phyloP scores from a whole-genome alignment of 2,888 invertebrate species.

The Apoderus coryli region DNA sequence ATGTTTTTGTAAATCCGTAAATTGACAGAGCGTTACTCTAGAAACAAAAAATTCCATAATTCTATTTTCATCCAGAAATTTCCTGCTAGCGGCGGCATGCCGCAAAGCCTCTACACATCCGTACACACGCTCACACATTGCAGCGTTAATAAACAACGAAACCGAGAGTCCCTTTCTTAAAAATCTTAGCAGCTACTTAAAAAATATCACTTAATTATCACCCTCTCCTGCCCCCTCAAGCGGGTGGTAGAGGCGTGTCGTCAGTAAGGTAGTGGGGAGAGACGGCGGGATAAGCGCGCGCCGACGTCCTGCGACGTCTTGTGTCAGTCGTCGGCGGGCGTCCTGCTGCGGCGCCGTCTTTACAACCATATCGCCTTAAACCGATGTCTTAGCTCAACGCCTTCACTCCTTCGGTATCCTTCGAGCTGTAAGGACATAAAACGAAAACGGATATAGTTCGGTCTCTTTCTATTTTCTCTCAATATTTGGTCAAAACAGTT shows the following conservation, averaged over 20 bases:
- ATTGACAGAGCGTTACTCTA: too few species aligned
- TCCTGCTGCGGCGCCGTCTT: constrained; percentile 22
- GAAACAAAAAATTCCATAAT: too few species aligned
- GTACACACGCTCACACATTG: constrained; percentile 1
- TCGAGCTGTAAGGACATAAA: constrained; percentile 18
- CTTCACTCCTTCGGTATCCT: constrained; percentile 34
- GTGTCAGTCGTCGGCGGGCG: constrained; percentile 34
- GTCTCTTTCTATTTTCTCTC: too few species aligned
- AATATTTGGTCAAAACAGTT: too few species aligned
- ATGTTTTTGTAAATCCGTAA: too few species aligned
- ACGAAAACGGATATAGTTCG: too few species aligned
- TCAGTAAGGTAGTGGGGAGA: constrained; percentile 18
- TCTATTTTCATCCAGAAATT: not conserved
- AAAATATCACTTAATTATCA: constrained; percentile 32
- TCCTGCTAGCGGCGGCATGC: not conserved
- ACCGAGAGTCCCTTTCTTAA: constrained; percentile 28
- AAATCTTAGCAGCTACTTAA: constrained; percentile 35
- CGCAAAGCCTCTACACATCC: constrained; percentile 2
- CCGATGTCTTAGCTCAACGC: constrained; percentile 32
- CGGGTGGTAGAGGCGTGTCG: constrained; percentile 18
- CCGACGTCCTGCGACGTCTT: constrained; percentile 32
- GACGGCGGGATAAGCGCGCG: constrained; percentile 29
- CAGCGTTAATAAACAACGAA: constrained; percentile 19
- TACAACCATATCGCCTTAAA: constrained; percentile 31
- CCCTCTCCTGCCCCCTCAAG: constrained; percentile 8